A percentile compares a stretch with the other conserved stretches of the same genome.
These are phyloP conservation scores for Scomber colias DNA, from an alignment of 2,113 vertebrate genomes.

Conservation along the genomic window DNA sequence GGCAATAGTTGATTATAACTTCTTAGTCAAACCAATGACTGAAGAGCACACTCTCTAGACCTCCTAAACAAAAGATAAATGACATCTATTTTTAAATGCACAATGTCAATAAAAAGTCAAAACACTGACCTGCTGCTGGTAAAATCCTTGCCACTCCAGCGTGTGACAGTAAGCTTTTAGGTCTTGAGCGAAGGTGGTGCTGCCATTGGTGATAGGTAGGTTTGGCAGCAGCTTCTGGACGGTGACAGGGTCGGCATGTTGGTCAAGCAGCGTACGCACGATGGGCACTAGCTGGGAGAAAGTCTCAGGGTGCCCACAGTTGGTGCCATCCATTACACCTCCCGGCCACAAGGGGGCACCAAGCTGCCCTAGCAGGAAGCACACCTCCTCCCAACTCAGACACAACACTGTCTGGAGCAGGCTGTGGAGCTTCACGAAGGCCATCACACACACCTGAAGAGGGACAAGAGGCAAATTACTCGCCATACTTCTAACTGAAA, in stretches of 20 bases:
- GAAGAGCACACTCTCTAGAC: constrained; percentile 9
- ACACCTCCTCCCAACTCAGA: constrained; percentile 90
- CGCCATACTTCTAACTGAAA: neutral
- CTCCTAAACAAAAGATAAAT: constrained; percentile 40
- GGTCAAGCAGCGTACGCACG: constrained; percentile 91
- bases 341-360: constrained; percentile 87
- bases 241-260: constrained; percentile 87
- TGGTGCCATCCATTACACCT: constrained; percentile 25
- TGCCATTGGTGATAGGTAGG: constrained; percentile 94
- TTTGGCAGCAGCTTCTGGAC: constrained; percentile 91
- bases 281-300: constrained; percentile 93
- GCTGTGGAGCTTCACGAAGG: constrained; percentile 94
- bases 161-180: constrained; percentile 91
- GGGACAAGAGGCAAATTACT: neutral
- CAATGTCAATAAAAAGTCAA: neutral
- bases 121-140: constrained; percentile 89
- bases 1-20: constrained; percentile 11
- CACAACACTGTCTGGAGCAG: constrained; percentile 91
- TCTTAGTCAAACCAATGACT: constrained; percentile 2
- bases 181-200: constrained; percentile 94
- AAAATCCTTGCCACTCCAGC: constrained; percentile 92
- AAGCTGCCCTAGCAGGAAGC: constrained; percentile 93
- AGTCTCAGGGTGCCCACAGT: constrained; percentile 71
- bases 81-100: constrained; percentile 16
- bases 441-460: constrained; percentile 91